Evolutionary conservation across 2,113 vertebrate genomes (phyloP).

Genomic region (Gymnarchus niloticus): DNA sequence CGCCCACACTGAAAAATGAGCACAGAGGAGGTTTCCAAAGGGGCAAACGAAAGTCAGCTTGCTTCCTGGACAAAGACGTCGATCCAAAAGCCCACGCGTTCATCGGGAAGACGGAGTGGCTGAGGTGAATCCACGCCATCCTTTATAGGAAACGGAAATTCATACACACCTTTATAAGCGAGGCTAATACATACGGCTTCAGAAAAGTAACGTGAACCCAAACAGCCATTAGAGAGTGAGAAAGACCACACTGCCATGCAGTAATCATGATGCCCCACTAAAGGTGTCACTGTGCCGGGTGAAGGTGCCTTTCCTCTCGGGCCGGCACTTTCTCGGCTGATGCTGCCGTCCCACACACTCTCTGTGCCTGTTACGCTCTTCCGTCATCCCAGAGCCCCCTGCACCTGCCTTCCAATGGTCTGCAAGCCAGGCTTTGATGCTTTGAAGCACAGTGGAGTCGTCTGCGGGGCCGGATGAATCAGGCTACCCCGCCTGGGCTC

Average conservation of each 20-base stretch:
- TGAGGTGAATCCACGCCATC: background rate
- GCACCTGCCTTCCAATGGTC: background rate
- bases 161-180: too few relatives aligned
- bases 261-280: too few relatives aligned
- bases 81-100: background rate
- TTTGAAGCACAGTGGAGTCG: background rate
- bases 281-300: too few relatives aligned
- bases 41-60: conserved; percentile 14
- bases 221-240: too few relatives aligned
- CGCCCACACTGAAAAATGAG: background rate
- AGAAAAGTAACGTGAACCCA: too few relatives aligned
- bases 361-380: background rate
- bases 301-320: too few relatives aligned
- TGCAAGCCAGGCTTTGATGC: background rate
- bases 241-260: too few relatives aligned
- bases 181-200: too few relatives aligned
- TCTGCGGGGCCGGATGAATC: background rate
- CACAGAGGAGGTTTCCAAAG: background rate
- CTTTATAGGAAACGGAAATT: background rate
- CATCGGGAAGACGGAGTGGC: background rate
- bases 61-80: background rate
- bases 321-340: background rate
- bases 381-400: background rate
- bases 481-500: background rate
- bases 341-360: background rate